Percentiles rank a stretch among this genome's conserved stretches.
Conservation (phyloP, 1,140 invertebrate species). For the Idris sp. region DNA sequence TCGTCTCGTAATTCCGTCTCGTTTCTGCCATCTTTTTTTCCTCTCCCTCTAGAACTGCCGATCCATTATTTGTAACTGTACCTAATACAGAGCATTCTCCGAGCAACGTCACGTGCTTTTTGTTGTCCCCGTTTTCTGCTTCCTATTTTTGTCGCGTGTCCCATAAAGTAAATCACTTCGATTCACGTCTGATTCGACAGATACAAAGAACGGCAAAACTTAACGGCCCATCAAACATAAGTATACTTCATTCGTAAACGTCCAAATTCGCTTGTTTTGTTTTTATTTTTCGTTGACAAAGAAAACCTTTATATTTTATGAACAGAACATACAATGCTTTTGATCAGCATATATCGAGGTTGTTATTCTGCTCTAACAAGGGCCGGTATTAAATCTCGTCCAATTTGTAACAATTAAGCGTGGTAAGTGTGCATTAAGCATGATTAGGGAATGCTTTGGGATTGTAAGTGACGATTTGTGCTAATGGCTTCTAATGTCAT, state of each 20-base stretch:
- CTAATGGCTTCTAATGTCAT: constrained; percentile 55
- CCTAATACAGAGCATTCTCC: constrained; percentile 41
- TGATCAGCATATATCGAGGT: too few species aligned
- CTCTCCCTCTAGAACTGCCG: too few species aligned
- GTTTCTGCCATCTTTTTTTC: too few species aligned
- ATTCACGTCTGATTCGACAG: constrained; percentile 53
- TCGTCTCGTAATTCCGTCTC: too few species aligned
- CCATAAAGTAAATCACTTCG: constrained; percentile 57
- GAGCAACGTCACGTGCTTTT: constrained; percentile 25
- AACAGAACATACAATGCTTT: too few species aligned
- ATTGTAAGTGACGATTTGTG: constrained; percentile 48
- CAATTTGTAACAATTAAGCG: constrained; percentile 18
- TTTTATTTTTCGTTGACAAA: constrained; percentile 13
- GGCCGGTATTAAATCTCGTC: constrained; percentile 24
- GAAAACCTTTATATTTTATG: too few species aligned
- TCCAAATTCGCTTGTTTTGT: constrained; percentile 21
- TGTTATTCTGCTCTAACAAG: constrained; percentile 15
- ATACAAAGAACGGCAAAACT: constrained; percentile 43
- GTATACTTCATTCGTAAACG: constrained; percentile 42
- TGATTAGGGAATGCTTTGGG: constrained; percentile 20
- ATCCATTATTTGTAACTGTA: constrained; percentile 55
- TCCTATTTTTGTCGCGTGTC: constrained; percentile 55
- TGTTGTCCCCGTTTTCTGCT: constrained; percentile 42
- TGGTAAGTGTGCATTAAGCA: constrained; percentile 2
- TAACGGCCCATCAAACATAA: constrained; percentile 46